Percentiles rank a stretch among this genome's conserved stretches.
Evolutionary conservation across 2,797 vertebrate species (phyloP).

Genomic region (Knipowitschia caucasica): DNA sequence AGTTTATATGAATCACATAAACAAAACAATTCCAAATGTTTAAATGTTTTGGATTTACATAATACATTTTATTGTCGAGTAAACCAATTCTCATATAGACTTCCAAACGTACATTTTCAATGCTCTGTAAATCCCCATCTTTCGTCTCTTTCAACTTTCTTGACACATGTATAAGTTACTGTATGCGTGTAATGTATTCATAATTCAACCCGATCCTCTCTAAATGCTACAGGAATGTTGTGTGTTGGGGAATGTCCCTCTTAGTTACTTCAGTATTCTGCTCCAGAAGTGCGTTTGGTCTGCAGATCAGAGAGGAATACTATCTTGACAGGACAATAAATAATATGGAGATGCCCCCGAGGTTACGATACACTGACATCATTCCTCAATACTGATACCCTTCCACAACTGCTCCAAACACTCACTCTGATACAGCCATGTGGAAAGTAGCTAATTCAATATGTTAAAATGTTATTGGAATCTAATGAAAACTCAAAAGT

Average conservation of each 20-base stretch:
- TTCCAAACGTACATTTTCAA: neutral
- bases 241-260: constrained; percentile 31
- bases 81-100: constrained; percentile 1
- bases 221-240: constrained; percentile 25
- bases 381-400: constrained; percentile 54
- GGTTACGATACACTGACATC: constrained; percentile 49
- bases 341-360: constrained; percentile 43
- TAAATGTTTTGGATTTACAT: neutral
- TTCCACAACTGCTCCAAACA: constrained; percentile 15
- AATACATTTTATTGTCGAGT: neutral
- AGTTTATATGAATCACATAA: neutral
- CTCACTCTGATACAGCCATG: neutral
- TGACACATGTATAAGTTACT: neutral
- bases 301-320: constrained; percentile 37
- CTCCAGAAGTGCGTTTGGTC: constrained; percentile 10
- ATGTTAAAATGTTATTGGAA: neutral
- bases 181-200: neutral
- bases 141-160: neutral
- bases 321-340: constrained; percentile 51
- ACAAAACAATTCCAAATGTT: neutral
- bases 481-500: neutral
- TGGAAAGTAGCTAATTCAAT: constrained; percentile 6
- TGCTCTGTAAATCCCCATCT: neutral
- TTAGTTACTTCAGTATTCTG: constrained; percentile 14
- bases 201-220: constrained; percentile 17